phyloP scores from a whole-genome alignment of 2,113 vertebrate species.

The Miniopterus natalensis region DNA sequence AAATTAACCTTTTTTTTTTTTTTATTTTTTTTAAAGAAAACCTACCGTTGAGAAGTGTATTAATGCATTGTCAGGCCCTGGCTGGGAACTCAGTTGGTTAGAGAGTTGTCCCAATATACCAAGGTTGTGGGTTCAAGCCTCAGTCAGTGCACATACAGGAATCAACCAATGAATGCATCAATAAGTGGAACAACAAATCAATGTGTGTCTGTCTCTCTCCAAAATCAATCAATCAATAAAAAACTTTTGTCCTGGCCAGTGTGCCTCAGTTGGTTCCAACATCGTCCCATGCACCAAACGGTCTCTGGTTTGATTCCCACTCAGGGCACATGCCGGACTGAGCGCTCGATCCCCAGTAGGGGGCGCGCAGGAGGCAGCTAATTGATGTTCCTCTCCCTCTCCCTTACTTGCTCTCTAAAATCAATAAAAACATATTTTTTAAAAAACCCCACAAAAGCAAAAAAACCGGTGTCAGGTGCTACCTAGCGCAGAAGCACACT shows the following conservation, averaged over 20 bases:
- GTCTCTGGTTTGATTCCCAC: neutral
- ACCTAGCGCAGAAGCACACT: rapidly evolving
- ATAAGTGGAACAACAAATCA: neutral
- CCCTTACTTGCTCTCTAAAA: neutral
- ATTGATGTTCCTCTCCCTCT: neutral
- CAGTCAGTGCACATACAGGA: neutral
- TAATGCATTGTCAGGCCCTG: neutral
- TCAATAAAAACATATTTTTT: neutral
- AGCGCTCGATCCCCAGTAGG: neutral
- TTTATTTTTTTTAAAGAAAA: neutral
- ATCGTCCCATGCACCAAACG: neutral
- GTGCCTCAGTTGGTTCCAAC: neutral
- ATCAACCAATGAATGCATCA: neutral
- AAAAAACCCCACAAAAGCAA: too few species aligned
- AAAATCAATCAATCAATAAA: neutral
- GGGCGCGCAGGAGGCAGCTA: neutral
- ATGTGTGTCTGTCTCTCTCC: too few species aligned
- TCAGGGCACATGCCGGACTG: neutral
- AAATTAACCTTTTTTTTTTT: neutral
- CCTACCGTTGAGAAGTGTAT: neutral
- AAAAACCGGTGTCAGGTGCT: neutral
- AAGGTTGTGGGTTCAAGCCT: neutral
- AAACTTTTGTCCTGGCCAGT: neutral
- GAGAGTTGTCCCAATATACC: neutral
- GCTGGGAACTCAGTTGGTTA: neutral